These are phyloP conservation scores for Limulus polyphemus DNA, from an alignment of 2,888 invertebrate genomes.

Conservation along the genomic window DNA sequence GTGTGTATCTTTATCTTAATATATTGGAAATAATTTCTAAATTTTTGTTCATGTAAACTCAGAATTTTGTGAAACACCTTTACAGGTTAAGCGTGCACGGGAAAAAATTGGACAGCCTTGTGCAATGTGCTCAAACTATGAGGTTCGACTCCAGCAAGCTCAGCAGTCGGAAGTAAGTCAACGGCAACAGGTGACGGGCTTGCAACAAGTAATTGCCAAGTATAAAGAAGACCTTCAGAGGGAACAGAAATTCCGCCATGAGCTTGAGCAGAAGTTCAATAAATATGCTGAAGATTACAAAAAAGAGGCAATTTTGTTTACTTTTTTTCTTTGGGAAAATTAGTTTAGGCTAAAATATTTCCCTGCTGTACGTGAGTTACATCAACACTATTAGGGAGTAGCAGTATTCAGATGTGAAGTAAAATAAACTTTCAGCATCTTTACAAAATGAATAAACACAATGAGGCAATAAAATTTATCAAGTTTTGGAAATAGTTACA, in stretches of 20 bases:
- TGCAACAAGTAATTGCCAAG: constrained; percentile 46
- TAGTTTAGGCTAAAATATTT: too few relatives aligned
- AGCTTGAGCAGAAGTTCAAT: constrained; percentile 65
- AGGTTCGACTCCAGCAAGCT: constrained; percentile 64
- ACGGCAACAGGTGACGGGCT: constrained; percentile 31
- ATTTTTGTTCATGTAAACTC: too few relatives aligned
- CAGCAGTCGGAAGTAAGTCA: constrained; percentile 44
- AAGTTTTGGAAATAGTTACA: too few relatives aligned
- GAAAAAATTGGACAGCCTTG: constrained; percentile 45
- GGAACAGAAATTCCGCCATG: constrained; percentile 58
- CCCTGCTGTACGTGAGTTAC: too few relatives aligned
- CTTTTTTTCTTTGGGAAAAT: too few relatives aligned
- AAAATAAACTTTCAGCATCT: too few relatives aligned
- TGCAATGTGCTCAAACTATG: constrained; percentile 77
- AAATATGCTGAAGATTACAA: constrained; percentile 60
- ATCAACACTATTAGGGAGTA: too few relatives aligned
- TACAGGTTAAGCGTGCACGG: constrained; percentile 34
- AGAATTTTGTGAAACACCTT: neutral
- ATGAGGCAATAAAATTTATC: too few relatives aligned
- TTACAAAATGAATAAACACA: too few relatives aligned
- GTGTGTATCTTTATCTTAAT: too few relatives aligned
- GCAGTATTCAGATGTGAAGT: too few relatives aligned
- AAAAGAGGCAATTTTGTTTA: constrained; percentile 43
- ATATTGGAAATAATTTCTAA: too few relatives aligned
- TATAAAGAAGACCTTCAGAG: constrained; percentile 53